Percentiles rank a stretch among this genome's conserved stretches.
Conservation (phyloP, 2,113 vertebrate species). For the Nasalis larvatus region DNA sequence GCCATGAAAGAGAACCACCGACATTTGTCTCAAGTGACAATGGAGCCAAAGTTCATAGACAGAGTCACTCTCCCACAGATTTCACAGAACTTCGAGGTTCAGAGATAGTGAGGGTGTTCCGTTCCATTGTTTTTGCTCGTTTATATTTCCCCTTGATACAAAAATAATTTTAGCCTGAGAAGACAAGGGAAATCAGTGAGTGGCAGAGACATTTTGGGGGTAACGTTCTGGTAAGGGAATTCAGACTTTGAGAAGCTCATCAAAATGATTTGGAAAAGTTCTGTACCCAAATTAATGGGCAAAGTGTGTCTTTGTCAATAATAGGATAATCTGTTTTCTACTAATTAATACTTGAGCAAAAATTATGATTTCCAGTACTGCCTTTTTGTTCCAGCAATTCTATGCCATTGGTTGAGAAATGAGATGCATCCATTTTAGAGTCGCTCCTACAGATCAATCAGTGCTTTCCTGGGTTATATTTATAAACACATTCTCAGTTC, state of each 20-base stretch:
- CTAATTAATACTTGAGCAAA: neutral
- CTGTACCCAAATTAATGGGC: neutral
- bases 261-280: neutral
- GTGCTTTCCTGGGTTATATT: neutral
- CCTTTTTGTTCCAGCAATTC: neutral
- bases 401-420: neutral
- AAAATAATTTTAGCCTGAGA: neutral
- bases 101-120: neutral
- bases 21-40: neutral
- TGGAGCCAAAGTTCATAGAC: neutral
- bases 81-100: neutral
- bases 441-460: neutral
- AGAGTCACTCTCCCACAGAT: neutral
- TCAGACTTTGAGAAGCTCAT: neutral
- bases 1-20: neutral
- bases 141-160: neutral
- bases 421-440: neutral
- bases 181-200: neutral
- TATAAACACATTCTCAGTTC: constrained; percentile 14
- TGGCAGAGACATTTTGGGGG: neutral
- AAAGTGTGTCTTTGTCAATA: neutral
- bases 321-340: neutral
- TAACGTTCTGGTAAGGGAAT: neutral
- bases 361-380: neutral
- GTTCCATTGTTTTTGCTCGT: neutral